Conservation (phyloP, 2,797 vertebrate species). For the Xiphorhynchus erythropygius region DNA sequence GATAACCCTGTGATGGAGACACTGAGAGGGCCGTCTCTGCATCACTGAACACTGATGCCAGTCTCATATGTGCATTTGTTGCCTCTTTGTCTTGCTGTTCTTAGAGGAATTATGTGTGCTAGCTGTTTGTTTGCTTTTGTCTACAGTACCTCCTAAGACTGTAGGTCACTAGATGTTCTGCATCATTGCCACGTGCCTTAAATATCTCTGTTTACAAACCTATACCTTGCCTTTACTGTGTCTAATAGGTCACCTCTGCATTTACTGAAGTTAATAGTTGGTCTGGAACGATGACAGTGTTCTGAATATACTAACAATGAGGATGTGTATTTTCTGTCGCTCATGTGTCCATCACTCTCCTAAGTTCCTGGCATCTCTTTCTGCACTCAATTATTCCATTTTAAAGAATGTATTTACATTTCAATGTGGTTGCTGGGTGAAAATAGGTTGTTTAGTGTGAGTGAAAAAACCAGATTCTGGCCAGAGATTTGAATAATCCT, state of each 20-base stretch:
- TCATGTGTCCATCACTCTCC: fast-evolving
- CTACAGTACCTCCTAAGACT: neutral
- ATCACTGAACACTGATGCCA: neutral
- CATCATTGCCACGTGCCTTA: neutral
- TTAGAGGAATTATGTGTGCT: neutral
- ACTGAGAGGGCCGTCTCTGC: neutral
- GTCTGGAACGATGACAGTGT: neutral
- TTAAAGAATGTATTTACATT: neutral
- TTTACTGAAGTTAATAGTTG: neutral
- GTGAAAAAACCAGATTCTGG: neutral
- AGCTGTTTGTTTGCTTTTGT: neutral
- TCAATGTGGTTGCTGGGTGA: neutral
- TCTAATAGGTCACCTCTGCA: neutral
- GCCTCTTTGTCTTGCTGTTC: neutral
- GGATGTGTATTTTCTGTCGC: neutral
- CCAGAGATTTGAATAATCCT: neutral
- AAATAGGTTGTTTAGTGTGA: neutral
- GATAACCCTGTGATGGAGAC: neutral
- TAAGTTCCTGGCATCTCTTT: neutral
- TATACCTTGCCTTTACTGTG: neutral
- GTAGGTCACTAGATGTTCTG: neutral
- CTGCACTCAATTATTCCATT: neutral
- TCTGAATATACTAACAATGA: neutral
- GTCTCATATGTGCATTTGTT: neutral
- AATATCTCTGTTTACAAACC: neutral